Conservation (phyloP, 2,888 invertebrate genomes). For the Sesia bembeciformis region DNA sequence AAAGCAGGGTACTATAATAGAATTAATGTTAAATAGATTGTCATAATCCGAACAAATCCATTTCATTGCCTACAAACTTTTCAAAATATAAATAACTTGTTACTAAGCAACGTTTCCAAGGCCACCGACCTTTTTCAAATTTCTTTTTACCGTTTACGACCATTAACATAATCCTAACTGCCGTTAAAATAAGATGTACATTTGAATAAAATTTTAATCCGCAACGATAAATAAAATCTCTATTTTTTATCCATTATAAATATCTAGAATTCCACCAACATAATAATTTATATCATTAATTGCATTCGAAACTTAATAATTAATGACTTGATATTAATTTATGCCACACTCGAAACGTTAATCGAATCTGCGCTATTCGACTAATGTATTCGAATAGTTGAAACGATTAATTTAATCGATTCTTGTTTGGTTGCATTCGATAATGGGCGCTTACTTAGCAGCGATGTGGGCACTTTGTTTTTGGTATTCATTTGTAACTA, state of each 20-base stretch:
- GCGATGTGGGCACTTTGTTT: no score
- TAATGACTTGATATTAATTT: conserved; percentile 22
- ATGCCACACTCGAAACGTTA: conserved; percentile 16
- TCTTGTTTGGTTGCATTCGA: conserved; percentile 6
- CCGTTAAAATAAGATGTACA: conserved; percentile 10
- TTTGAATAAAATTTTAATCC: conserved; percentile 14
- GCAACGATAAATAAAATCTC: not conserved
- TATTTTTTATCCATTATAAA: conserved; percentile 15
- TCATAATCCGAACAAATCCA: conserved; percentile 22
- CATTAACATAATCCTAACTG: not conserved
- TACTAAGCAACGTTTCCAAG: conserved; percentile 19
- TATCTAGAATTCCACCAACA: conserved; percentile 27
- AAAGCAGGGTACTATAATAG: not conserved
- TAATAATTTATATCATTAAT: conserved; percentile 32
- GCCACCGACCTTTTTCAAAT: conserved; percentile 22
- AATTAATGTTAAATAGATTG: conserved; percentile 12
- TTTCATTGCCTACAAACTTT: conserved; percentile 12
- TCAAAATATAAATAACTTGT: conserved; percentile 30
- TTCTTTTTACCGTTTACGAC: not conserved
- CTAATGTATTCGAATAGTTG: conserved; percentile 17
- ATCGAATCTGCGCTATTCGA: conserved; percentile 7
- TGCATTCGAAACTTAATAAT: conserved; percentile 24
- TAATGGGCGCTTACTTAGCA: not conserved
- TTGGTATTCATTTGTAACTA: no score
- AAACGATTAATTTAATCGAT: conserved; percentile 20